These are phyloP conservation scores for Sitodiplosis mosellana DNA, from an alignment of 1,140 invertebrate genomes.

Conservation along the genomic window DNA sequence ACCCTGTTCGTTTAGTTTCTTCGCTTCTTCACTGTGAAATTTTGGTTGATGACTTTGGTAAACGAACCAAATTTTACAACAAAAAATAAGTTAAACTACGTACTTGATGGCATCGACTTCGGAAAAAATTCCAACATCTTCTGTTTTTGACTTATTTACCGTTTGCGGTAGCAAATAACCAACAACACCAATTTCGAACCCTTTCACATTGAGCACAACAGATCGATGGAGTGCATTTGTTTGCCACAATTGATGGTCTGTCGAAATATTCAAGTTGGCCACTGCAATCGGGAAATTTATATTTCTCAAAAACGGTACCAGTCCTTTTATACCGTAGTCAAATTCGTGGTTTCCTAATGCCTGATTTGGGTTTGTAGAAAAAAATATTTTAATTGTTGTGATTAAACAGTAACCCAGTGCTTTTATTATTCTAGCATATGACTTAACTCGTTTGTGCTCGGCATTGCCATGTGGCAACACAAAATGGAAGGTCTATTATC, in stretches of 20 bases:
- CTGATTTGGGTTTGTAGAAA: slow-evolving; percentile 34
- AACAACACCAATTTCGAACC: slow-evolving; percentile 58
- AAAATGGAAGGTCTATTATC: no score
- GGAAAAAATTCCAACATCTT: slow-evolving; percentile 48
- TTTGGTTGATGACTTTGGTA: background rate
- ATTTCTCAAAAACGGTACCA: slow-evolving; percentile 56
- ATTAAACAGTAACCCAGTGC: no score
- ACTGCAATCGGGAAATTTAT: slow-evolving; percentile 53
- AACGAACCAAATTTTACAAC: background rate
- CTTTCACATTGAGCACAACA: slow-evolving; percentile 38
- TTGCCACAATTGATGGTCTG: slow-evolving; percentile 36
- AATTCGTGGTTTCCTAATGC: slow-evolving; percentile 92
- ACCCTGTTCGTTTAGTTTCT: slow-evolving; percentile 39
- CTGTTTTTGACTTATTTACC: slow-evolving; percentile 36
- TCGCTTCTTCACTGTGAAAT: slow-evolving; percentile 34
- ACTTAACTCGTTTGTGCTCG: no score
- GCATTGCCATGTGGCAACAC: no score
- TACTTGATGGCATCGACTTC: slow-evolving; percentile 48
- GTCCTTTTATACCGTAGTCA: slow-evolving; percentile 54
- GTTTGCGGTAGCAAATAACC: slow-evolving; percentile 80
- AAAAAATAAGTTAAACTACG: slow-evolving; percentile 1
- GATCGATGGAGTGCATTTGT: slow-evolving; percentile 36
- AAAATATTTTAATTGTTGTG: no score
- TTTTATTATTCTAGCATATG: no score
- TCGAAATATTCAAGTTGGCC: slow-evolving; percentile 52